Conservation (phyloP, 2,888 invertebrate species). For the Autographa gamma region DNA sequence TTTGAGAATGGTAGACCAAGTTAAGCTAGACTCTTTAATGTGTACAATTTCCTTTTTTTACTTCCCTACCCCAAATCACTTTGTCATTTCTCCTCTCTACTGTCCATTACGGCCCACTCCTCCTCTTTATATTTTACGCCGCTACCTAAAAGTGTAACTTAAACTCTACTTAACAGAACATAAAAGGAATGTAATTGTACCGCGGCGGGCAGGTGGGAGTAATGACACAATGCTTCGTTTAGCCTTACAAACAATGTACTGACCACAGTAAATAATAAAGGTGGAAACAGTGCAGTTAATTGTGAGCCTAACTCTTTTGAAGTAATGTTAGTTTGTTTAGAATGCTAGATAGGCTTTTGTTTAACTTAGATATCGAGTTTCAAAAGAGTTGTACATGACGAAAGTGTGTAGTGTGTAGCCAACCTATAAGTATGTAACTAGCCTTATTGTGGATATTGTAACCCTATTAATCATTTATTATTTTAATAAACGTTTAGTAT, state of each 20-base stretch:
- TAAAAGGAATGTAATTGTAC: conserved; percentile 37
- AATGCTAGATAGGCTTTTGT: too few species aligned
- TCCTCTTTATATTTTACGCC: conserved; percentile 12
- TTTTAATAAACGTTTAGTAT: too few species aligned
- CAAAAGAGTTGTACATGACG: too few species aligned
- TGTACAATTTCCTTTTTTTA: neutral
- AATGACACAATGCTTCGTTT: conserved; percentile 44
- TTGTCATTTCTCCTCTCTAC: neutral
- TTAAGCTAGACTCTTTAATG: too few species aligned
- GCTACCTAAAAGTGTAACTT: conserved; percentile 16
- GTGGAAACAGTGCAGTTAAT: conserved; percentile 35
- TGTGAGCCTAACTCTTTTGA: conserved; percentile 17
- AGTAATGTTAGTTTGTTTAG: neutral
- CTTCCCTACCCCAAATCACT: neutral
- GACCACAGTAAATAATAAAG: conserved; percentile 46
- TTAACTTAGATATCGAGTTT: too few species aligned
- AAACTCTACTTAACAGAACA: conserved; percentile 46
- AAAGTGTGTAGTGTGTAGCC: too few species aligned
- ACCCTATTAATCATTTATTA: too few species aligned
- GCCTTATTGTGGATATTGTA: too few species aligned
- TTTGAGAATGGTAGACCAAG: too few species aligned
- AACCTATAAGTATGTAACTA: too few species aligned
- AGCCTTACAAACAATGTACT: conserved; percentile 40
- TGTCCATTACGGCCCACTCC: neutral
- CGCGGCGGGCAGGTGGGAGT: conserved; percentile 47